A percentile compares a stretch with the other conserved stretches of the same genome.
These are phyloP conservation scores for Eilema griseolum DNA, from an alignment of 2,888 invertebrate species.

Conservation along the genomic window DNA sequence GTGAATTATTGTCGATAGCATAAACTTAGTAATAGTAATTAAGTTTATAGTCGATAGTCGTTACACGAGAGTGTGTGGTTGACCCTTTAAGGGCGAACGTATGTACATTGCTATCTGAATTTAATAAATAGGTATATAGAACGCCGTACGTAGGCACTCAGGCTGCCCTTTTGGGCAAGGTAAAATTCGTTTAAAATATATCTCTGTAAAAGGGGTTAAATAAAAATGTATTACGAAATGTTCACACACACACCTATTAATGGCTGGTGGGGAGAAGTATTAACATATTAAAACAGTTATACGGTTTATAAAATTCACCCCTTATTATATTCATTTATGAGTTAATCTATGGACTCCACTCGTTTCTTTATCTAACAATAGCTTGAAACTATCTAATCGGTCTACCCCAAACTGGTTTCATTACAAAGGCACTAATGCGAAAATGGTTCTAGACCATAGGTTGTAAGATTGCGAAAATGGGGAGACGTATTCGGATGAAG, in stretches of 20 bases:
- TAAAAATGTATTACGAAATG: background rate
- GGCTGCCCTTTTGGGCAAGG: background rate
- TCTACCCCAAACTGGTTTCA: too few relatives aligned
- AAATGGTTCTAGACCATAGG: too few relatives aligned
- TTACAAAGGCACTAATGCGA: too few relatives aligned
- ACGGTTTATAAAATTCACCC: background rate
- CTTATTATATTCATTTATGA: background rate
- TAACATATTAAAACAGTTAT: slow-evolving; percentile 1
- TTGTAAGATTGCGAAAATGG: too few relatives aligned
- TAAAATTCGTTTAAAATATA: background rate
- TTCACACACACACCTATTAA: background rate
- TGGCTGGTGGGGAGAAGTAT: background rate
- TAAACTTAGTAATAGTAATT: too few relatives aligned
- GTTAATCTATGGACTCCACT: background rate
- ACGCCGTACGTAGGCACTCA: background rate
- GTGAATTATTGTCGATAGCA: too few relatives aligned
- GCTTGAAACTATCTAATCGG: too few relatives aligned
- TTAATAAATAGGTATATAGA: background rate
- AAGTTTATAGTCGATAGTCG: too few relatives aligned
- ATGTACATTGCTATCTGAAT: too few relatives aligned
- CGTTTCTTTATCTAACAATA: background rate
- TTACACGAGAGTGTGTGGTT: background rate
- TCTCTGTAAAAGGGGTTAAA: background rate
- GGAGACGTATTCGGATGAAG: too few relatives aligned
- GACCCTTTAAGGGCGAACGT: too few relatives aligned